Percentiles rank a stretch among this genome's conserved stretches.
Evolutionary conservation across 2,888 invertebrate genomes (phyloP).

Genomic region (Drosophila nr. medialis): DNA sequence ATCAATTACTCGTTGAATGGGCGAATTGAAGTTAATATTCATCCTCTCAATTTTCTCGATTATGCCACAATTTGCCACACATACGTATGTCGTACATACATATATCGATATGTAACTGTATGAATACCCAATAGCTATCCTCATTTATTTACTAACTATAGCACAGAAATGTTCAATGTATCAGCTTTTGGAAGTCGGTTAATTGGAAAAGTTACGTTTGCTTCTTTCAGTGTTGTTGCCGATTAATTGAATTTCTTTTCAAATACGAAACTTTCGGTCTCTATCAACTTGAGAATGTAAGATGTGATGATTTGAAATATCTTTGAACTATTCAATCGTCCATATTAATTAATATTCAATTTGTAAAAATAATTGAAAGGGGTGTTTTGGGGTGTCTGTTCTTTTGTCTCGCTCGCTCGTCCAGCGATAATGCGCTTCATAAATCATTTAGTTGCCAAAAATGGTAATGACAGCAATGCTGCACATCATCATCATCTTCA

Average conservation of each 20-base stretch:
- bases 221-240: conserved; percentile 1
- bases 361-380: background rate
- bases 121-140: background rate
- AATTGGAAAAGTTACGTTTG: conserved; percentile 25
- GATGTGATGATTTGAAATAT: no score
- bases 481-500: background rate
- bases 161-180: conserved; percentile 1
- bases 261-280: background rate
- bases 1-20: conserved; percentile 13
- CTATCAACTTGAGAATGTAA: background rate
- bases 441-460: conserved; percentile 46
- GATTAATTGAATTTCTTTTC: background rate
- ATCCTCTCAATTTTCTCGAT: background rate
- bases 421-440: conserved; percentile 22
- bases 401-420: background rate
- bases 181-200: conserved; percentile 33
- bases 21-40: conserved; percentile 7
- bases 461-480: conserved; percentile 36
- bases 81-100: background rate
- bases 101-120: background rate
- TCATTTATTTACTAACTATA: background rate
- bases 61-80: background rate
- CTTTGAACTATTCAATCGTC: background rate
- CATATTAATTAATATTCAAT: background rate
- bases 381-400: background rate